Conservation (phyloP, 1,140 invertebrate genomes). For the Sesamia nonagrioides region DNA sequence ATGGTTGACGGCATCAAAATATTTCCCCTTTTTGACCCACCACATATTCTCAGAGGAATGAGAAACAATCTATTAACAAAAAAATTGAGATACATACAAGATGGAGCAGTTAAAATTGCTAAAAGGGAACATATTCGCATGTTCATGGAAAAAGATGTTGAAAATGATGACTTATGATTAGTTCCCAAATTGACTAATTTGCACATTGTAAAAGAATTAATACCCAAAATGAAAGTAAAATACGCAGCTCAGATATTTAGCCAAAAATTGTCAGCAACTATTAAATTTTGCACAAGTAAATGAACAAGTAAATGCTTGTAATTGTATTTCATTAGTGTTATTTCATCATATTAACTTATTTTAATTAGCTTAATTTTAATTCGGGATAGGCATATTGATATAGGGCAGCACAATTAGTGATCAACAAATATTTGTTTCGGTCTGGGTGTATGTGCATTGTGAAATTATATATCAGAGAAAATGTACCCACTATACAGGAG, state of each 20-base stretch:
- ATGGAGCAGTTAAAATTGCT: slow-evolving; percentile 43
- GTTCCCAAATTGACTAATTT: slow-evolving; percentile 31
- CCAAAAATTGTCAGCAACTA: background rate
- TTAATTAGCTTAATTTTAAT: too few relatives aligned
- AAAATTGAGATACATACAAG: slow-evolving; percentile 34
- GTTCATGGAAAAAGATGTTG: slow-evolving; percentile 8
- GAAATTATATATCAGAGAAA: too few relatives aligned
- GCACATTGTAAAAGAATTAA: slow-evolving; percentile 2
- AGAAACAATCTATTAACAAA: slow-evolving; percentile 53
- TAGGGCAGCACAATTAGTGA: too few relatives aligned
- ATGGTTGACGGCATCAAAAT: background rate
- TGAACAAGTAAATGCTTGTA: too few relatives aligned
- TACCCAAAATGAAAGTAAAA: slow-evolving; percentile 26
- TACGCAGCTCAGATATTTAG: slow-evolving; percentile 9
- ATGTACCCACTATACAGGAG: too few relatives aligned
- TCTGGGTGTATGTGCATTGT: too few relatives aligned
- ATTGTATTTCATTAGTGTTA: slow-evolving; percentile 30
- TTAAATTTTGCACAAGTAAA: slow-evolving; percentile 31
- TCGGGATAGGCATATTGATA: too few relatives aligned
- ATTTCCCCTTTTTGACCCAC: slow-evolving; percentile 29
- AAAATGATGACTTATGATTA: slow-evolving; percentile 22
- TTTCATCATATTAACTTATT: background rate
- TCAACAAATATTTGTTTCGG: too few relatives aligned
- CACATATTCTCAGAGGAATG: slow-evolving; percentile 49
- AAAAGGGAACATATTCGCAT: slow-evolving; percentile 49